A percentile compares a stretch with the other conserved stretches of the same genome.
Evolutionary conservation across 2,888 invertebrate species (phyloP).

Genomic region (Cephus pulcher): DNA sequence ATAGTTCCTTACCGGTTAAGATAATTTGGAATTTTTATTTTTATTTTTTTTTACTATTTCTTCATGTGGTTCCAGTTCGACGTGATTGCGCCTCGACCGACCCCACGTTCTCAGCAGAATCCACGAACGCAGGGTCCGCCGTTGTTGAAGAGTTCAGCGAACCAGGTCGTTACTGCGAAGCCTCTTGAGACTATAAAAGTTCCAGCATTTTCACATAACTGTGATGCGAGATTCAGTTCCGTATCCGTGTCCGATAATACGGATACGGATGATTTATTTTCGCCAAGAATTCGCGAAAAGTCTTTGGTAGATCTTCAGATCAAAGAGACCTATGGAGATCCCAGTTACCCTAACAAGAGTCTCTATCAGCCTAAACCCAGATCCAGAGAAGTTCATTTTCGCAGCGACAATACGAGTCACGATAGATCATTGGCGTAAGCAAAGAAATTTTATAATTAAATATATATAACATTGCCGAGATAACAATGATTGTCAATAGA

Average conservation of each 20-base stretch:
- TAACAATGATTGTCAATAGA: slow-evolving; percentile 13
- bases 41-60: background rate
- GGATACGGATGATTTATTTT: slow-evolving; percentile 42
- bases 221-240: slow-evolving; percentile 43
- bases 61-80: slow-evolving; percentile 21
- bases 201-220: slow-evolving; percentile 42
- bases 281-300: slow-evolving; percentile 30
- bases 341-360: slow-evolving; percentile 3
- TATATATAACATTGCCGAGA: background rate
- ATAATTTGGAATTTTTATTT: background rate
- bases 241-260: slow-evolving; percentile 41
- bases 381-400: slow-evolving; percentile 8
- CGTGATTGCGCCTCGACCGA: slow-evolving; percentile 19
- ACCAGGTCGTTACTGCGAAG: slow-evolving; percentile 26
- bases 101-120: slow-evolving; percentile 13
- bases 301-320: slow-evolving; percentile 27
- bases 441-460: slow-evolving; percentile 11
- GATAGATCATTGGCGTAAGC: background rate
- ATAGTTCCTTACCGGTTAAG: background rate
- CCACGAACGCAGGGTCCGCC: slow-evolving; percentile 6
- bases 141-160: slow-evolving; percentile 16
- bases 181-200: slow-evolving; percentile 44
- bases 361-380: background rate
- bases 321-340: slow-evolving; percentile 23
- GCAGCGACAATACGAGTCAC: background rate